Evolutionary conservation across 2,113 vertebrate species (phyloP), one percentile per base, ranked within the genome.

Genomic region (Scomber colias): DNA sequence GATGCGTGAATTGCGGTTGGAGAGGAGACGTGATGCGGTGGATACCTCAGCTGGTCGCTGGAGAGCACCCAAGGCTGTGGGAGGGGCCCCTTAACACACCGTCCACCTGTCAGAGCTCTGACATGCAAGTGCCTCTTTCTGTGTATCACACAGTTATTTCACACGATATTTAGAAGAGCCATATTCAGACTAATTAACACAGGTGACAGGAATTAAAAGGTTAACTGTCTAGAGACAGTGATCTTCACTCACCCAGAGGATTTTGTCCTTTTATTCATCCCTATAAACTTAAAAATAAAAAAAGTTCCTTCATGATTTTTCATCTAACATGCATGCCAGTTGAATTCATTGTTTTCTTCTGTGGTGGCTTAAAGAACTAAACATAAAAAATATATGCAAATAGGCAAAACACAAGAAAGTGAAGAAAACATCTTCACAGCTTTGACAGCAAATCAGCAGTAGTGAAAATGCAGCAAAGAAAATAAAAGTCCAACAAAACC

Each of bases 1-100:
- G 93, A 94, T 93, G 93, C 91, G 71, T 93, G 91, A 93, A 92
- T 62, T 21, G 83, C 24, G 84, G 78, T 68, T 54, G 66, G 35
- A 63, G n/a, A 54, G 84, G 81, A 75, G 82, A 81, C 6, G 79
- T 79, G 84, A 83, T 17, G 59, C 31, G 24, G 24, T 62, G 69
- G 71, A 78, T 51, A 80, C 82, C 72, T 75, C 61, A 16, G 74
- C 45, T 44, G 69, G 69, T 82, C 13, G 16, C 62, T 78, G 53
- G 69, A 81, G 88, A 84, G 66, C 62, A 64, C 72, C 16, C 3
- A 13, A 49, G 71, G 68, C 82, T 63, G 24, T 55, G 62, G 73
- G 48, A 77, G 53, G 67, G 50, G 61, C 45, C 53, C 61, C 61
- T 71, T 5, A 57, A 77, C 74, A 78, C 71, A 35, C 40, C 31